Percentiles rank a stretch among this genome's conserved stretches.
Conservation (phyloP, 1,140 invertebrate genomes). For the Nomia melanderi region DNA sequence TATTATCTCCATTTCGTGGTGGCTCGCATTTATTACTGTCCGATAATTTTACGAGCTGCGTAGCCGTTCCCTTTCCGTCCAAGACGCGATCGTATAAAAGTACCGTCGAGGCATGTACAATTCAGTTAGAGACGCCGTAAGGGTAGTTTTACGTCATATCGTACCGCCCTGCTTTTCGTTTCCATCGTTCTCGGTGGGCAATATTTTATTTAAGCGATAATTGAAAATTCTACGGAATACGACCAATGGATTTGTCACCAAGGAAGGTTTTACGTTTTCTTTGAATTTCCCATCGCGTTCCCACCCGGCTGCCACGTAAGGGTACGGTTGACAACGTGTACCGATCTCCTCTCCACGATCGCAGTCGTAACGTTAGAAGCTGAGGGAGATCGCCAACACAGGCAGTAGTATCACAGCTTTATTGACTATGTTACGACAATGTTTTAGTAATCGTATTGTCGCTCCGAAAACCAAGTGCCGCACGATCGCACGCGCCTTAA, state of each 20-base stretch:
- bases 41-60: constrained; percentile 62
- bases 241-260: constrained; percentile 75
- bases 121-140: constrained; percentile 66
- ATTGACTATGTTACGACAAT: constrained; percentile 45
- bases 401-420: constrained; percentile 58
- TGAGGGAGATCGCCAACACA: constrained; percentile 40
- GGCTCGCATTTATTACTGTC: constrained; percentile 52
- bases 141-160: constrained; percentile 69
- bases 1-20: constrained; percentile 48
- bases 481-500: not conserved
- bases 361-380: constrained; percentile 36
- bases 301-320: not conserved
- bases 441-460: constrained; percentile 50
- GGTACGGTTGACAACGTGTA: constrained; percentile 12
- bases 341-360: constrained; percentile 19
- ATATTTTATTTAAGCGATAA: constrained; percentile 76
- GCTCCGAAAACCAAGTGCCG: constrained; percentile 5
- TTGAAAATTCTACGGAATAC: constrained; percentile 74
- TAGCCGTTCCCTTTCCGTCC: constrained; percentile 7
- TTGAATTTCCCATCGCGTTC: constrained; percentile 65
- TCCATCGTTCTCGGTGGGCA: constrained; percentile 34
- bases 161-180: constrained; percentile 36
- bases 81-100: constrained; percentile 43
- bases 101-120: constrained; percentile 61
- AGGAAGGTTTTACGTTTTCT: constrained; percentile 70